phyloP scores from a whole-genome alignment of 2,797 vertebrate species.

The Scomberomorus guttatus region DNA sequence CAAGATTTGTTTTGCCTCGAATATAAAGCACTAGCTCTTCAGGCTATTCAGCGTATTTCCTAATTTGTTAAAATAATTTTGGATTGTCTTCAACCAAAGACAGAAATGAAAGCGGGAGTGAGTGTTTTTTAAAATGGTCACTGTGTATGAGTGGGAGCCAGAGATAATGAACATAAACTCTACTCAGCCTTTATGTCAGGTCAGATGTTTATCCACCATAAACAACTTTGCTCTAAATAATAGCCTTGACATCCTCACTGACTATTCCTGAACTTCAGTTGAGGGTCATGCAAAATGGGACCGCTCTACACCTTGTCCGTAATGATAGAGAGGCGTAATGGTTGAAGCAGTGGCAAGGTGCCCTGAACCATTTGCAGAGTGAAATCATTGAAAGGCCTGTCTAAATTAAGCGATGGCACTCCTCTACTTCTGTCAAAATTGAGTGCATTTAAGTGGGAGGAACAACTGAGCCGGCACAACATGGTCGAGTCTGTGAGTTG shows the following conservation, averaged over 20 bases:
- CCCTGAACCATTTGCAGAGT: constrained; percentile 25
- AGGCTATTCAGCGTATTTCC: constrained; percentile 13
- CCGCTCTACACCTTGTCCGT: not conserved
- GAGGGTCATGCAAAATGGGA: constrained; percentile 3
- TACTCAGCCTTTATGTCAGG: not conserved
- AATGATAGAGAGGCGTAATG: constrained; percentile 19
- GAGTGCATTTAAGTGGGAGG: constrained; percentile 40
- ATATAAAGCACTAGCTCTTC: constrained; percentile 17
- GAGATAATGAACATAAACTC: constrained; percentile 1
- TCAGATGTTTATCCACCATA: constrained; percentile 23
- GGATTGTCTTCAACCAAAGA: constrained; percentile 6
- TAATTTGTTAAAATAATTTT: constrained; percentile 1
- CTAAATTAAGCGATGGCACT: constrained; percentile 15
- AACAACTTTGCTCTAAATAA: constrained; percentile 21
- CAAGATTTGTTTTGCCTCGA: constrained; percentile 11
- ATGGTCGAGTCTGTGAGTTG: not conserved
- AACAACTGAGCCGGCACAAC: constrained; percentile 3
- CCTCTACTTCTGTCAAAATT: constrained; percentile 24
- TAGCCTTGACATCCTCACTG: not conserved
- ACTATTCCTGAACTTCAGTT: constrained; percentile 7
- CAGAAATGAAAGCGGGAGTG: not conserved
- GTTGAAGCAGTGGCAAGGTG: constrained; percentile 11
- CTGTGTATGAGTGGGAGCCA: constrained; percentile 9
- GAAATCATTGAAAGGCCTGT: constrained; percentile 15
- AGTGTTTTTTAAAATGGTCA: constrained; percentile 3